Base-by-base conservation (phyloP, 1,140 invertebrate species). In the Drosophila willistoni region DNA sequence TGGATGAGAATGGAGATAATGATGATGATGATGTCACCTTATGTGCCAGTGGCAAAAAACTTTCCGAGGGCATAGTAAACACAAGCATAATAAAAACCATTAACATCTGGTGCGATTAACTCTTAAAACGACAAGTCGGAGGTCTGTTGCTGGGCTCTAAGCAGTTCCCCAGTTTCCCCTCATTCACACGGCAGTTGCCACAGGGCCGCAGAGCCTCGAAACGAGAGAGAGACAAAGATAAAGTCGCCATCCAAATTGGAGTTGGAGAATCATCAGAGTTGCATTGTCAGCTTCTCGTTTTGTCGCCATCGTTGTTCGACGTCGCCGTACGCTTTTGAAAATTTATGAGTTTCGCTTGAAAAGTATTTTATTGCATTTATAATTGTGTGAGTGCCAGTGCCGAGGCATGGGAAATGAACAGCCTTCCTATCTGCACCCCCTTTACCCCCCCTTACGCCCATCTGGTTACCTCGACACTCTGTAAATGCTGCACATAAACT, bases 321-420 rank as follows among this genome's bases (percentile, higher is more conserved):
- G 71, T 76, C 60, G 77, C 63, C 73, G 76, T 85, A 70, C 70
- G 84, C 87, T 90, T 90, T 90, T 90, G 67, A 75, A 89, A 90
- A 90, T 90, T 90, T 90, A 90, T 90, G 87, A 90, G 89, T 87
- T 90, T 90, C 78, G 87, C 83, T 91, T 84, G 89, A 90, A 90
- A 87, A 90, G 87, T 90, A 90, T 90, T 90, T 90, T 90, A 90
- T 90, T 89, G 87, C 87, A 77, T 83, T 90, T 90, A 87, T 90
- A 90, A 90, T 90, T 90, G 82, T 90, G 81, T 75, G 86, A 64
- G 77, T 72, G 77, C 73, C 77, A 72, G 39, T 51, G 65, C 36
- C 73, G 71, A 55, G 69, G 68, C 79, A 74, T 86, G 83, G 83
- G 83, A 86, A 86, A 87, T 87, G 84, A 76, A 69, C 74, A 70